Base-by-base conservation (phyloP, 2,888 invertebrate species). In the Drosophila aldrichi region DNA sequence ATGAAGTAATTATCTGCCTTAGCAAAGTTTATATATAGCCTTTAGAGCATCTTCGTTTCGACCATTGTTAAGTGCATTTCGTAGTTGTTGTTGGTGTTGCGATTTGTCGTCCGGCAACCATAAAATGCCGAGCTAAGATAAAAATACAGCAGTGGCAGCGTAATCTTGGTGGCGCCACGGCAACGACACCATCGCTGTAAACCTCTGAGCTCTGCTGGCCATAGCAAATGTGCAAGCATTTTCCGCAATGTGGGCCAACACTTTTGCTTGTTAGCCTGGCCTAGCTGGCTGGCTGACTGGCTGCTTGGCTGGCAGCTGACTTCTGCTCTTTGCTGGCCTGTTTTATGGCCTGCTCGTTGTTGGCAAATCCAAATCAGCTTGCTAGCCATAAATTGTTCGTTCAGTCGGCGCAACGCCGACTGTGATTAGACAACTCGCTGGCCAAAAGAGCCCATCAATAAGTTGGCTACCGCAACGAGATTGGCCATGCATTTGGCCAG, bases 341-440 rank as follows among this genome's bases (percentile, higher is more conserved):
- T 65, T 70, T 81, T 78, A 81, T 79, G 79, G 74, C 44, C 55
- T 44, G 49, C 20, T 38, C 48, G 48, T 48, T 54, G 46, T 66
- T 52, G 57, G 64, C 58, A 69, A 69, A 69, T 56, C 67, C 71
- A 80, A 87, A 84, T 84, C 81, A 77, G 78, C 76, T 34, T 36
- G 82, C 59, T 69, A 64, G 66, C 82, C 86, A 86, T 84, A 84
- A 88, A 85, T 82, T 70, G 56, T 61, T 67, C 54, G 38, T 9
- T 40, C 54, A 40, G 54, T 18, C 54, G 54, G 54, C 25, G 34
- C 20, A 55, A 70, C 36, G 46, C 44, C 22, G 57, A 64, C 80
- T 81, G 86, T 79, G 84, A 88, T 88, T 88, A 85, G 86, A 82
- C 88, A 84, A 76, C 68, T 76, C 71, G 67, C 71, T 69, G 10